Conservation (phyloP, 2,888 invertebrate genomes). For the Caenorhabditis sp. region DNA sequence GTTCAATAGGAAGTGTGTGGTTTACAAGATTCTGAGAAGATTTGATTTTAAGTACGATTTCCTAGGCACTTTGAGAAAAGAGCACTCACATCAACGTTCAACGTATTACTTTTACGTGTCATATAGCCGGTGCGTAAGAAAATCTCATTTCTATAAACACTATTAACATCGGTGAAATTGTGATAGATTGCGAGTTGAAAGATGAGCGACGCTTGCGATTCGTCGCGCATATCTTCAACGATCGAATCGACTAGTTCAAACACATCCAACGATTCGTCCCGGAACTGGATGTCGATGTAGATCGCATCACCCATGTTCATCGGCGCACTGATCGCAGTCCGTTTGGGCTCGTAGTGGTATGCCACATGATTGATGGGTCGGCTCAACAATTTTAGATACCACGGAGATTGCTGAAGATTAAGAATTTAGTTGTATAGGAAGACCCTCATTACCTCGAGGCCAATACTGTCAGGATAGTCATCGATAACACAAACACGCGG, state of each 20-base stretch:
- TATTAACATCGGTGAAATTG: neutral
- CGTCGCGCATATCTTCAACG: neutral
- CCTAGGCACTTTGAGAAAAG: no score
- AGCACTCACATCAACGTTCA: neutral
- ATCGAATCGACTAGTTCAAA: neutral
- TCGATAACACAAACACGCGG: neutral
- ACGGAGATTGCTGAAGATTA: neutral
- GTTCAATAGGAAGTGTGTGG: no score
- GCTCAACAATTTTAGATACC: neutral
- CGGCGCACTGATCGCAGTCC: neutral
- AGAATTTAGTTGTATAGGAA: neutral
- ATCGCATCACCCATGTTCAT: neutral
- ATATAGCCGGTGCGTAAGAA: neutral
- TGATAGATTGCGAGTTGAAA: neutral
- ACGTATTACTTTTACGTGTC: neutral
- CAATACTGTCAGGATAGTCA: neutral
- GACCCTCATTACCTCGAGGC: neutral
- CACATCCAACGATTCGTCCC: neutral
- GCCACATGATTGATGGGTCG: neutral
- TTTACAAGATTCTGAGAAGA: no score
- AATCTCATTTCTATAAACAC: neutral
- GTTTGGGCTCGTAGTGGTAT: neutral
- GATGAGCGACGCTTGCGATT: neutral
- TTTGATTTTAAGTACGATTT: no score
- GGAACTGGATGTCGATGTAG: neutral